phyloP scores from a whole-genome alignment of 2,888 invertebrate genomes.

The Eupelmus urozonus region DNA sequence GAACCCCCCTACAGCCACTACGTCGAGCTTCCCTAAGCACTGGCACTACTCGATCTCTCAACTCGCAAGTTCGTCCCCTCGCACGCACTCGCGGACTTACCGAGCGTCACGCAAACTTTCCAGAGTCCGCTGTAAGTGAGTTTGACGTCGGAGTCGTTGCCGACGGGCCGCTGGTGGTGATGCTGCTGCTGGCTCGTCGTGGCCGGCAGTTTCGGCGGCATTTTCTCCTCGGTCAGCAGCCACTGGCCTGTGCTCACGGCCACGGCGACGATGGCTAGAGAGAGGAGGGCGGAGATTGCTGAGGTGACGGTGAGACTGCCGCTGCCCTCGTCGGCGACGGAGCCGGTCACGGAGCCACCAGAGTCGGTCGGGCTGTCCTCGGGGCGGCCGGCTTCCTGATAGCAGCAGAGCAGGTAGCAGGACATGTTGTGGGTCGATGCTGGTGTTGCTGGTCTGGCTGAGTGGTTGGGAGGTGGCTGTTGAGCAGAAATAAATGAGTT shows the following conservation, averaged over 20 bases:
- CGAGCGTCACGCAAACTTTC: conserved; percentile 88
- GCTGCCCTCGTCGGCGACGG: conserved; percentile 8
- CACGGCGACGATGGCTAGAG: conserved; percentile 84
- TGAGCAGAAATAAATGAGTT: too few relatives aligned
- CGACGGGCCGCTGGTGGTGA: conserved; percentile 3
- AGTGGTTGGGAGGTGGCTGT: too few relatives aligned
- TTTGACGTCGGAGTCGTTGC: conserved; percentile 83
- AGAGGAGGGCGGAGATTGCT: conserved; percentile 82
- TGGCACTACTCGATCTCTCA: too few relatives aligned
- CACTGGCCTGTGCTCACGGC: conserved; percentile 90
- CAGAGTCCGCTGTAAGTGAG: conserved; percentile 89
- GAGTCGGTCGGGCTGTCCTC: conserved; percentile 30
- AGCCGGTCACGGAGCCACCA: conserved; percentile 7
- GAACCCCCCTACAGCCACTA: too few relatives aligned
- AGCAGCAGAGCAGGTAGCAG: conserved; percentile 53
- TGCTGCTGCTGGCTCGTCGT: neutral
- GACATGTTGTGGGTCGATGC: too few relatives aligned
- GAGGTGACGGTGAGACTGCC: conserved; percentile 30
- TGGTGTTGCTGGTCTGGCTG: too few relatives aligned
- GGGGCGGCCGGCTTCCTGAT: conserved; percentile 20
- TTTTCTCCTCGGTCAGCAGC: conserved; percentile 92
- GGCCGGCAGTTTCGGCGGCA: conserved; percentile 77
- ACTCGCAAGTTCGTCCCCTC: too few relatives aligned
- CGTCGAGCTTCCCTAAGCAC: too few relatives aligned
- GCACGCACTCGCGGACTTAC: too few relatives aligned